Base-by-base conservation (phyloP, 2,888 invertebrate genomes). In the Apeira syringaria region DNA sequence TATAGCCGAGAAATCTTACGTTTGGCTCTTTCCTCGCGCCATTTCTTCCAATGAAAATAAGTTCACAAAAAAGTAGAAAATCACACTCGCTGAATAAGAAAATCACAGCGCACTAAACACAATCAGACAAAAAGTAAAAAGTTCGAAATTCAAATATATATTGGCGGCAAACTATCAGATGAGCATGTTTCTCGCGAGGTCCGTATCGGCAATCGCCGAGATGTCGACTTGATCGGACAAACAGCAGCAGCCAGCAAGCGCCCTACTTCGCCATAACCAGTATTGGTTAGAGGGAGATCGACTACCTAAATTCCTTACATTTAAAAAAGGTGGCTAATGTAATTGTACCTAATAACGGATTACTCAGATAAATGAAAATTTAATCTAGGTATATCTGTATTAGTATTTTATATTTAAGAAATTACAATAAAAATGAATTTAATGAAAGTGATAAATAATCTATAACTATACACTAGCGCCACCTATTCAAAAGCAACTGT, bases 251-350 rank as follows among this genome's bases (percentile, higher is more conserved):
- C 80, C 69, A n/a, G 64, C 73, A 72, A 66, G 68, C 86, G 87
- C 84, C 88, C 88, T 89, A 88, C 88, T 89, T 88, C 80, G 68
- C 59, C 69, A 69, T 64, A 80, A 74, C 80, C 74, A 79, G 79
- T 83, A 75, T 79, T 70, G 54, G 78, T 69, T 68, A 66, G 81
- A 86, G 60, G 76, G 85, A 80, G 84, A 84, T 53, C 59, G 66
- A 65, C 58, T 53, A 59, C 59, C 55, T 55, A 50, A 48, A 51
- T 52, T 42, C 38, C 50, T 36, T 47, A 39, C 20, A 62, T 48
- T 50, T 61, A 74, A 76, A 59, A 64, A 68, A 61, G 75, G 75
- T 54, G 64, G 53, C 36, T 8, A 53, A n/a, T n/a, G n/a, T n/a
- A n/a, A n/a, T n/a, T n/a, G n/a, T n/a, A n/a, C n/a, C n/a, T n/a